Evolutionary conservation across 64 coral and sea anemone species (phyloP), one percentile per base, ranked within the genome.

Genomic region (Dendrophyllia cribrosa): DNA sequence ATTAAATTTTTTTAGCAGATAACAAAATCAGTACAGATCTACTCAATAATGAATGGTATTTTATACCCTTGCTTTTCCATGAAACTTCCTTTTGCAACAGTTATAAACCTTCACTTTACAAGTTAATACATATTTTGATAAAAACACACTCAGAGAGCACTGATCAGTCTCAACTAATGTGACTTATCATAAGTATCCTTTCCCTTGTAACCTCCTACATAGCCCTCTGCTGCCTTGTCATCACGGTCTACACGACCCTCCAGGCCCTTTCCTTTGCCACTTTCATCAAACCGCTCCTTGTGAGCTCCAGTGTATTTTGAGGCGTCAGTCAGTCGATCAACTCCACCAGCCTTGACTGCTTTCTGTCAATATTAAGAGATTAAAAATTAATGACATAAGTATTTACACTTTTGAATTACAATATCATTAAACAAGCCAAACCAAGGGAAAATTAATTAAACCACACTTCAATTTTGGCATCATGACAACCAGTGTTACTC

Each of bases 191-290:
- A 98, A 26, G 89, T 90, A 59, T 90, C 96, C 60, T 87, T 93
- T 80, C 90, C 93, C 61, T 95, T 98, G 50, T 98, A 98, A 12
- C 93, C 93, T 19, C 96, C 96, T 51, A 98, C 96, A 78, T 95
- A 98, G 16, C 96, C 93, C 60, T 83, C 67, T 15, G 71, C 74
- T 44, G 96, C 96, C 9, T 98, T 89, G 4, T 64, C 78, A 75
- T 98, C 93, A 11, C 53, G 59, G 84, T 98, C 93, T 66, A 76
- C 67, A 6, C 96, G 93, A 19, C 96, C 96, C 20, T 98, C 93
- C 5, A 98, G 58, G 19, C 96, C 96, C 69, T 95, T 98, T 19
- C 96, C 96, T 66, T 98, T 98, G 5, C 96, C 96, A 25, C 78
- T 50, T 1, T 92, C 93, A 86, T 98, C 96, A 89, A 98, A 98